A percentile compares a stretch with the other conserved stretches of the same genome.
phyloP scores from a whole-genome alignment of 1,140 invertebrate genomes.

The Meloidogyne floridensis region DNA sequence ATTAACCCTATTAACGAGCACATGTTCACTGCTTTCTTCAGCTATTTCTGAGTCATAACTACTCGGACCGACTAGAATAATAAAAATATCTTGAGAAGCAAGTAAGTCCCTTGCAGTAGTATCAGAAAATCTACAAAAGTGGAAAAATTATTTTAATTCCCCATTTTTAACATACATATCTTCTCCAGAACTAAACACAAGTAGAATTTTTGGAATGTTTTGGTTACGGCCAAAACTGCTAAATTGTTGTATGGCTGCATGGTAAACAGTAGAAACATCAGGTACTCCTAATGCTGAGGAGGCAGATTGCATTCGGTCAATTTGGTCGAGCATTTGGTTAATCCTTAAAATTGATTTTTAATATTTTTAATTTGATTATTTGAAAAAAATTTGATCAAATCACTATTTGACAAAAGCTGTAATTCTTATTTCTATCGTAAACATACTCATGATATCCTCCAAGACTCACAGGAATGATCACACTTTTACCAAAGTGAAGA shows the following conservation, averaged over 20 bases:
- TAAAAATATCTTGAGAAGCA: background rate
- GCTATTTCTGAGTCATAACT: constrained; percentile 40
- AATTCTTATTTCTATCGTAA: background rate
- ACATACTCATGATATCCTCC: constrained; percentile 56
- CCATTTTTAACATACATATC: constrained; percentile 41
- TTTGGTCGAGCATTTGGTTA: constrained; percentile 18
- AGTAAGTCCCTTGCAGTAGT: background rate
- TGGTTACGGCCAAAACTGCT: constrained; percentile 40
- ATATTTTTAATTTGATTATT: constrained; percentile 11
- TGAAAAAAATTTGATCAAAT: constrained; percentile 13
- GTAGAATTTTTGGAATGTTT: constrained; percentile 35
- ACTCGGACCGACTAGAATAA: constrained; percentile 29
- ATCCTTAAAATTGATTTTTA: background rate
- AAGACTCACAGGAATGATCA: constrained; percentile 50
- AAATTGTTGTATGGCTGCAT: constrained; percentile 51
- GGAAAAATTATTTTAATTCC: background rate
- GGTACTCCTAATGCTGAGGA: constrained; percentile 33
- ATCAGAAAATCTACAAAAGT: constrained; percentile 19
- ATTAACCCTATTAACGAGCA: constrained; percentile 13
- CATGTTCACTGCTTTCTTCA: constrained; percentile 19
- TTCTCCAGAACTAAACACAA: constrained; percentile 46
- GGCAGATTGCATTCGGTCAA: constrained; percentile 12
- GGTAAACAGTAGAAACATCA: constrained; percentile 29
- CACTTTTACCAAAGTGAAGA: constrained; percentile 51
- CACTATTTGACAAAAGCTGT: no score